Percentiles rank a stretch among this genome's conserved stretches.
Conservation (phyloP, 2,113 vertebrate genomes). For the Saiga tatarica region DNA sequence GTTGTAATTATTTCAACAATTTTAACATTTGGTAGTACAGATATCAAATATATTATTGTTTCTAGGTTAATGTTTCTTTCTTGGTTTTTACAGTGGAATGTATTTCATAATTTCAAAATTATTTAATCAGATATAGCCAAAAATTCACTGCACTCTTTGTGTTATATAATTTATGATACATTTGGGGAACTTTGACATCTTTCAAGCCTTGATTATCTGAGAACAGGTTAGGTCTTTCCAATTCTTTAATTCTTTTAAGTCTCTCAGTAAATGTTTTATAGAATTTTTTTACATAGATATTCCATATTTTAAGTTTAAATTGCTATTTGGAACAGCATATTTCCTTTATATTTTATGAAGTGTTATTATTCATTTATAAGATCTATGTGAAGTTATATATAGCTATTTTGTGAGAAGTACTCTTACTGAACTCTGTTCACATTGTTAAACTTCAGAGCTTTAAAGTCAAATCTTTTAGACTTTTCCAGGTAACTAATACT, state of each 20-base stretch:
- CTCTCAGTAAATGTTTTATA: background rate
- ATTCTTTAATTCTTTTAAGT: background rate
- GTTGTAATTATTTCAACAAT: background rate
- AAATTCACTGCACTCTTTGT: background rate
- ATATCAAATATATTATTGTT: background rate
- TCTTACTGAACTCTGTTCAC: background rate
- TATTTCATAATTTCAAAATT: background rate
- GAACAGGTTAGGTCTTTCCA: background rate
- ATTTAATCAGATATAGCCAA: background rate
- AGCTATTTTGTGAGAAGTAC: background rate
- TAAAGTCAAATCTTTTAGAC: background rate
- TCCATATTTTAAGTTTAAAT: conserved; percentile 12
- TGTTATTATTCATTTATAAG: background rate
- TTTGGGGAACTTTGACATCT: background rate
- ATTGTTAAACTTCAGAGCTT: background rate
- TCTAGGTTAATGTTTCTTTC: background rate
- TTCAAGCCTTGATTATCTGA: conserved; percentile 1
- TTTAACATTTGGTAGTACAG: background rate
- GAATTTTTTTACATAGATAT: background rate
- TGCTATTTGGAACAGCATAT: background rate
- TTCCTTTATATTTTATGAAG: background rate
- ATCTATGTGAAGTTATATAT: background rate
- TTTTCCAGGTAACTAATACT: background rate
- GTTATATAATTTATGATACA: background rate
- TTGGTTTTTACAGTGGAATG: background rate